A percentile compares a stretch with the other conserved stretches of the same genome.
phyloP scores from a whole-genome alignment of 1,140 invertebrate genomes.

The Brachionus rotundiformis region DNA sequence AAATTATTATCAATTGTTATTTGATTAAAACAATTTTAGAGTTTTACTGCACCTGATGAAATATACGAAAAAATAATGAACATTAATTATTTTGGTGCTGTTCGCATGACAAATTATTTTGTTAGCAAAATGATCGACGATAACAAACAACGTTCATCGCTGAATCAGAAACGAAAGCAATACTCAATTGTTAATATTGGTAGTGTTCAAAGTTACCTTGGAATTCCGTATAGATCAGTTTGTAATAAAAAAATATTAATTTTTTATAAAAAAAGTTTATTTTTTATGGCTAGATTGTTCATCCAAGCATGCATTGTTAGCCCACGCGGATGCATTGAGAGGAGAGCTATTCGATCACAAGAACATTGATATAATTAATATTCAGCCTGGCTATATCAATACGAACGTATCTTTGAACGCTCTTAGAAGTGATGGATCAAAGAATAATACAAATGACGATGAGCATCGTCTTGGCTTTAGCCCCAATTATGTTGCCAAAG shows the following conservation, averaged over 20 bases:
- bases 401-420: slow-evolving; percentile 48
- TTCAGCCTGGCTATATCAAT: slow-evolving; percentile 49
- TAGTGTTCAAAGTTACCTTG: slow-evolving; percentile 30
- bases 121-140: slow-evolving; percentile 47
- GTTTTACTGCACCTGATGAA: slow-evolving; percentile 19
- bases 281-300: slow-evolving; percentile 1
- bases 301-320: slow-evolving; percentile 48
- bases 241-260: slow-evolving; percentile 16
- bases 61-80: slow-evolving; percentile 39
- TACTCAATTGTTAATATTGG: slow-evolving; percentile 19
- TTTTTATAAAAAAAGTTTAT: background rate
- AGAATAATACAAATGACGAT: slow-evolving; percentile 50
- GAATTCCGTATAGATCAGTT: slow-evolving; percentile 1
- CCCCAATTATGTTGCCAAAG: slow-evolving; percentile 39
- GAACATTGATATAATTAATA: slow-evolving; percentile 34
- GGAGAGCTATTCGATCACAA: slow-evolving; percentile 12
- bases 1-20: background rate
- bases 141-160: background rate
- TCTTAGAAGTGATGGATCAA: slow-evolving; percentile 35
- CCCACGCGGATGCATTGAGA: slow-evolving; percentile 29
- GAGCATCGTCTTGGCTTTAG: slow-evolving; percentile 36
- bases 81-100: slow-evolving; percentile 44
- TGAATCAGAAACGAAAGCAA: background rate
- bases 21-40: background rate
- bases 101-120: slow-evolving; percentile 44